Evolutionary conservation across 2,888 invertebrate genomes (phyloP).

Genomic region (Apocheima hispidaria): DNA sequence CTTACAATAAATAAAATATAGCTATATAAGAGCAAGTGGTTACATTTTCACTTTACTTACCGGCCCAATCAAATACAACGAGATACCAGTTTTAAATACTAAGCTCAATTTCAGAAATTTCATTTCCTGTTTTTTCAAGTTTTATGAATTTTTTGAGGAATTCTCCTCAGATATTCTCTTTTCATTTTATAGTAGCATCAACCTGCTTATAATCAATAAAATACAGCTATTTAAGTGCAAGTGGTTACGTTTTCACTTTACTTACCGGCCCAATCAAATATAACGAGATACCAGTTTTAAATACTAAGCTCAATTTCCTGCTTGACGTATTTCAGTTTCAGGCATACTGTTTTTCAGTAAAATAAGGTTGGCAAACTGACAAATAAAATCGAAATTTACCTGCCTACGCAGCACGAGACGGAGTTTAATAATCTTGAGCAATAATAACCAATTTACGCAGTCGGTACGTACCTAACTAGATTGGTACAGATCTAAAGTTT

Average conservation of each 20-base stretch:
- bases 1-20: too few relatives aligned
- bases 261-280: neutral
- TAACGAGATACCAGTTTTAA: too few relatives aligned
- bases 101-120: conserved; percentile 49
- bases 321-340: conserved; percentile 4
- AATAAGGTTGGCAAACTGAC: neutral
- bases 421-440: conserved; percentile 3
- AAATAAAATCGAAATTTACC: neutral
- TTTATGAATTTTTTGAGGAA: too few relatives aligned
- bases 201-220: neutral
- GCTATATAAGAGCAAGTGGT: too few relatives aligned
- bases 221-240: neutral
- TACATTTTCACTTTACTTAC: too few relatives aligned
- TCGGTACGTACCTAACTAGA: neutral
- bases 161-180: conserved; percentile 6
- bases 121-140: conserved; percentile 59
- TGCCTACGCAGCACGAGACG: conserved; percentile 1
- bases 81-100: neutral
- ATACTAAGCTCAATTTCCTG: neutral
- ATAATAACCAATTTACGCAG: conserved; percentile 5
- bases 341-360: neutral
- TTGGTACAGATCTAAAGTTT: conserved; percentile 5
- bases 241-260: neutral
- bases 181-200: neutral
- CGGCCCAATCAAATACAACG: too few relatives aligned